phyloP scores from a whole-genome alignment of 1,140 invertebrate genomes.

The Neodiprion lecontei region DNA sequence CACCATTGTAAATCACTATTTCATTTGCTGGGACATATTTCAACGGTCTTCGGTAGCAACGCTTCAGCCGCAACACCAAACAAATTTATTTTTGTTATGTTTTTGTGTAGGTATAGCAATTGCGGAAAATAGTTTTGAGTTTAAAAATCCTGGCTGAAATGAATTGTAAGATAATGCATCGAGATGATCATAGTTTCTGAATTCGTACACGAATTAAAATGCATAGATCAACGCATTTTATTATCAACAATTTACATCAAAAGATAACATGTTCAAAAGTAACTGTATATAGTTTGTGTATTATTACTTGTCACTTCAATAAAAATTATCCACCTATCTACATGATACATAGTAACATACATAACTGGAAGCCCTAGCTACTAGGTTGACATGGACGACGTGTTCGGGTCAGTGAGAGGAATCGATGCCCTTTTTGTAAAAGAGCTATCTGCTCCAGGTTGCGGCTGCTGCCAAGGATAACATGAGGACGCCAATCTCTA shows the following conservation, averaged over 20 bases:
- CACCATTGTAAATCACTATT: too few relatives aligned
- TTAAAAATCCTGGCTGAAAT: too few relatives aligned
- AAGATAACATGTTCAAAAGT: slow-evolving; percentile 57
- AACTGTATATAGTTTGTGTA: slow-evolving; percentile 37
- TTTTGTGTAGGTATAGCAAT: too few relatives aligned
- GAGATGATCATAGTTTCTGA: too few relatives aligned
- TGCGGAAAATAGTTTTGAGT: too few relatives aligned
- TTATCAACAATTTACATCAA: slow-evolving; percentile 59
- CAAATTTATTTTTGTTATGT: too few relatives aligned
- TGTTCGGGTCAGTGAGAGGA: slow-evolving; percentile 46
- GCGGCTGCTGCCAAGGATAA: slow-evolving; percentile 28
- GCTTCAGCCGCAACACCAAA: too few relatives aligned
- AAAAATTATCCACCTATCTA: slow-evolving; percentile 60
- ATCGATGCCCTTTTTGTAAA: slow-evolving; percentile 25
- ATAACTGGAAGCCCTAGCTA: slow-evolving; percentile 64
- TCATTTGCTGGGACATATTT: too few relatives aligned
- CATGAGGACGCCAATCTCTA: slow-evolving; percentile 28
- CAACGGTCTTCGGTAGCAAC: too few relatives aligned
- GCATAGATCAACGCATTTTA: slow-evolving; percentile 28
- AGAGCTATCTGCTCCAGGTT: slow-evolving; percentile 35
- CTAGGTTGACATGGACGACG: slow-evolving; percentile 62
- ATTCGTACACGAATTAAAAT: not conserved
- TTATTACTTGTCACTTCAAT: slow-evolving; percentile 26
- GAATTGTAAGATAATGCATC: too few relatives aligned
- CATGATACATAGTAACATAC: slow-evolving; percentile 60